Evolutionary conservation across 2,888 invertebrate genomes (phyloP), one percentile per base, ranked within the genome.

Genomic region (Opisthograptis luteolata): DNA sequence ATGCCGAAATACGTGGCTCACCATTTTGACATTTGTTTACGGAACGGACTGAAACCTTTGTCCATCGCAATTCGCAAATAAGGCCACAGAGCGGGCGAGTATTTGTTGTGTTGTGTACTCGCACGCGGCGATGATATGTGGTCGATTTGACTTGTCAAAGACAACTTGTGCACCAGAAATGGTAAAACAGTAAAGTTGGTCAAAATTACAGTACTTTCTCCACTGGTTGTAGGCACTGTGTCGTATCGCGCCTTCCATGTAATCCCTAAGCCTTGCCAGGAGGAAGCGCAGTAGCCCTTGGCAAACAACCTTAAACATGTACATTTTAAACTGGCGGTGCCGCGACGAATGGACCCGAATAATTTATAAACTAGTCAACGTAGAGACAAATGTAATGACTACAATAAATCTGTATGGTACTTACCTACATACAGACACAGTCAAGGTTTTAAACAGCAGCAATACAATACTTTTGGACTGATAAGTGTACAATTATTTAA

Each of bases 281-380:
- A 74, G 67, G 65, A 69, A 77, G 66, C 66, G 73, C 64, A 68
- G 71, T 66, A 61, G 71, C 73, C 71, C 71, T 75, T 56, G 49
- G 73, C 66, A 79, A 79, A 79, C 74, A 79, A 66, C 68, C 68
- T 74, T 70, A 69, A 73, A 59, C 56, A 57, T 60, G 60, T 57
- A 60, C 57, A 57, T 60, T 60, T 60, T 48, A 50, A 55, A 60
- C 57, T 25, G 54, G 20, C 36, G 31, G 20, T 43, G 45, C 49
- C 41, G 49, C 56, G 55, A 59, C 61, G 50, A 58, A 55, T 61
- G 49, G 36, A 35, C 20, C 35, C 56, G 55, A 64, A 63, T 70
- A 62, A 70, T 69, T 71, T 68, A 66, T 65, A 60, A 64, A 62
- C 64, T 54, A 60, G 52, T 47, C 56, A 46, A 49, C 51, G 49